phyloP scores from a whole-genome alignment of 2,888 invertebrate species.

The Spilosoma lubricipeda region DNA sequence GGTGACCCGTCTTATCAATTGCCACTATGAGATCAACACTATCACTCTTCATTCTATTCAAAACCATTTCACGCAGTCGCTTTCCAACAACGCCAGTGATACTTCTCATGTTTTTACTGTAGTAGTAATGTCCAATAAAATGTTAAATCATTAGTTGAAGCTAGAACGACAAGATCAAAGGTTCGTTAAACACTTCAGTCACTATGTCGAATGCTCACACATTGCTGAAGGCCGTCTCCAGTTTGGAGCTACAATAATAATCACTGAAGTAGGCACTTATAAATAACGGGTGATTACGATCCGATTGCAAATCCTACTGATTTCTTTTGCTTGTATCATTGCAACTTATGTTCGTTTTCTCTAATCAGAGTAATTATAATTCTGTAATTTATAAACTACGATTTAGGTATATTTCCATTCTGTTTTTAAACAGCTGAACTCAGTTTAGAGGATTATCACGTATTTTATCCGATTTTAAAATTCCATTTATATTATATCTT shows the following conservation, averaged over 20 bases:
- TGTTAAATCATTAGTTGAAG: neutral
- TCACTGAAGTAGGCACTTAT: slow-evolving; percentile 54
- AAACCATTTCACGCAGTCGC: neutral
- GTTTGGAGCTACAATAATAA: slow-evolving; percentile 53
- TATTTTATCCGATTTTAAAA: no score
- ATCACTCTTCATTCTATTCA: neutral
- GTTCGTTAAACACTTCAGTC: neutral
- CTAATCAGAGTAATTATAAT: no score
- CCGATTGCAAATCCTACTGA: slow-evolving; percentile 40
- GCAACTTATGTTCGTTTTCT: slow-evolving; percentile 2
- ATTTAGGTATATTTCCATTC: no score
- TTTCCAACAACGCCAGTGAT: neutral
- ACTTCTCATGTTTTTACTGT: neutral
- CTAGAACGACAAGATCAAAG: neutral
- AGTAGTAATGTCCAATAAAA: neutral
- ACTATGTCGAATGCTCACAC: slow-evolving; percentile 26
- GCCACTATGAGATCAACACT: neutral
- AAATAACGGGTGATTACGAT: slow-evolving; percentile 56
- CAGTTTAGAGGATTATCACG: no score
- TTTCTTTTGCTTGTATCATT: slow-evolving; percentile 15
- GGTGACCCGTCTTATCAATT: no score
- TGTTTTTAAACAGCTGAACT: no score
- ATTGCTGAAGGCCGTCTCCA: slow-evolving; percentile 45
- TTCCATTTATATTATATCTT: no score
- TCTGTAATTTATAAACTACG: no score